A percentile compares a stretch with the other conserved stretches of the same genome.
Evolutionary conservation across 2,888 invertebrate species (phyloP).

Genomic region (Diarsia brunnea): DNA sequence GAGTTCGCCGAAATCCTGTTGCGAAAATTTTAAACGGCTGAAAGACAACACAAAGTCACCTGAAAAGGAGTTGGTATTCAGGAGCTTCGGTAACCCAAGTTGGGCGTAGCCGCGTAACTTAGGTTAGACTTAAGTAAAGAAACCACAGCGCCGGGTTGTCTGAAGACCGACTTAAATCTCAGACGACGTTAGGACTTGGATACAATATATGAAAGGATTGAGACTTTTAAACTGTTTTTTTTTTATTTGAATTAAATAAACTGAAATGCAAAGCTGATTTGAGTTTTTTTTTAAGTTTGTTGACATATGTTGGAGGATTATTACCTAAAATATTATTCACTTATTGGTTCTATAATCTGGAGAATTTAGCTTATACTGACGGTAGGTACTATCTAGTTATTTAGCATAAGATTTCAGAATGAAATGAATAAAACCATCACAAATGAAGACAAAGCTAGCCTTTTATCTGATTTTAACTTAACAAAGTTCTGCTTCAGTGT

Average conservation of each 20-base stretch:
- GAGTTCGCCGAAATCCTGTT: slow-evolving; percentile 76
- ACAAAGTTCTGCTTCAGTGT: slow-evolving; percentile 67
- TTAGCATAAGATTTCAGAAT: not conserved
- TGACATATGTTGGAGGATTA: not conserved
- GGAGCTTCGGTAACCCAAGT: slow-evolving; percentile 82
- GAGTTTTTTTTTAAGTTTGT: not conserved
- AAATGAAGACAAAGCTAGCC: slow-evolving; percentile 56
- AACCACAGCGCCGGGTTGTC: slow-evolving; percentile 85
- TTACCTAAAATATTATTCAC: not conserved
- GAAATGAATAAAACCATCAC: slow-evolving; percentile 51
- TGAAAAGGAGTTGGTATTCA: slow-evolving; percentile 86
- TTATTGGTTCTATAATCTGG: not conserved
- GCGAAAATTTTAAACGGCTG: slow-evolving; percentile 81
- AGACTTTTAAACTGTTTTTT: slow-evolving; percentile 42
- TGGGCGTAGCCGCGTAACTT: slow-evolving; percentile 85
- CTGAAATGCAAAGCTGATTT: not conserved
- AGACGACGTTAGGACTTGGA: slow-evolving; percentile 73
- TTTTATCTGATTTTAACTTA: slow-evolving; percentile 61
- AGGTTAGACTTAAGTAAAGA: slow-evolving; percentile 88
- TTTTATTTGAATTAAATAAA: not conserved
- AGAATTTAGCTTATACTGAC: not conserved
- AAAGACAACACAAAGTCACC: slow-evolving; percentile 83
- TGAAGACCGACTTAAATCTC: slow-evolving; percentile 87
- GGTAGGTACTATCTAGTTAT: not conserved
- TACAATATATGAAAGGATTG: slow-evolving; percentile 70